phyloP scores from a whole-genome alignment of 2,888 invertebrate genomes.

The Drosophila differens region DNA sequence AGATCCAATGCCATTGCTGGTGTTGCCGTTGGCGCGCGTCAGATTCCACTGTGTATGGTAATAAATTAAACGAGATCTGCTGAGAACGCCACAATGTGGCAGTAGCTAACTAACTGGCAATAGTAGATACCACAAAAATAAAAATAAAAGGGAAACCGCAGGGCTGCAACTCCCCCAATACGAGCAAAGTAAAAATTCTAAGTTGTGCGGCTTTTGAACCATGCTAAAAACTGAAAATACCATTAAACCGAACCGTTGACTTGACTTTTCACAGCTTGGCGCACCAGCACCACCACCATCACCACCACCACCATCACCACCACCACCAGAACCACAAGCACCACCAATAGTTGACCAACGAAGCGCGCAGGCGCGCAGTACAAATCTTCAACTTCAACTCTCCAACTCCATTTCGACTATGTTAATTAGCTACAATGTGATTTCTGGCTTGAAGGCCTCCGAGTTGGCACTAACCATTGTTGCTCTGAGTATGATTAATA shows the following conservation, averaged over 20 bases:
- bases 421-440: slow-evolving; percentile 80
- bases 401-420: slow-evolving; percentile 59
- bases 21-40: slow-evolving; percentile 76
- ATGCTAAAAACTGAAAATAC: slow-evolving; percentile 57
- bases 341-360: slow-evolving; percentile 62
- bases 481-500: slow-evolving; percentile 81
- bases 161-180: slow-evolving; percentile 51
- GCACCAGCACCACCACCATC: slow-evolving; percentile 47
- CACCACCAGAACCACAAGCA: slow-evolving; percentile 3
- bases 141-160: slow-evolving; percentile 51
- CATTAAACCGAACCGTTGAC: slow-evolving; percentile 73
- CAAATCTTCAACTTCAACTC: slow-evolving; percentile 51
- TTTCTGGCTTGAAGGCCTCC: slow-evolving; percentile 74
- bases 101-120: slow-evolving; percentile 44
- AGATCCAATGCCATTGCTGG: slow-evolving; percentile 64
- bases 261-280: slow-evolving; percentile 77
- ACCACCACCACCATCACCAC: slow-evolving; percentile 29
- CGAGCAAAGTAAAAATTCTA: slow-evolving; percentile 45
- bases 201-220: slow-evolving; percentile 67
- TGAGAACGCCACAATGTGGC: slow-evolving; percentile 26
- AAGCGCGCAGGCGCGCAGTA: slow-evolving; percentile 75
- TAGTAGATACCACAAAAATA: slow-evolving; percentile 30
- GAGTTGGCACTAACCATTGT: slow-evolving; percentile 26
- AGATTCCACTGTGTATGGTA: slow-evolving; percentile 80
- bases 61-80: slow-evolving; percentile 81